Conservation (phyloP, 2,797 vertebrate genomes). For the Zenarchopterus dispar region DNA sequence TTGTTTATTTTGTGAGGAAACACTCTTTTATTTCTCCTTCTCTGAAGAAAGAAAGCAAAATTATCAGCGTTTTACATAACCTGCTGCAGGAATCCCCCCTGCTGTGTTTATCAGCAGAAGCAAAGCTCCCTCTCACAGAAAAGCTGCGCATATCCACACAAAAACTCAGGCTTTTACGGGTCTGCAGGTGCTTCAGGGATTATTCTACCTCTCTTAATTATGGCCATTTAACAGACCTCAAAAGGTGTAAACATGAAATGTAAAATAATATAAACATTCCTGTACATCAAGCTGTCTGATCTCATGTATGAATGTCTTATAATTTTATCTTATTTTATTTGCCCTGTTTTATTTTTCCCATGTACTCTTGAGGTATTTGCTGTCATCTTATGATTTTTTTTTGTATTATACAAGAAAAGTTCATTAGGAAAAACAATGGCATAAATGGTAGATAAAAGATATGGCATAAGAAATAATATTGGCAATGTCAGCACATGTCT, state of each 20-base stretch:
- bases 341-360: no score
- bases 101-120: conserved; percentile 24
- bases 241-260: not conserved
- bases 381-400: no score
- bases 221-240: not conserved
- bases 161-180: not conserved
- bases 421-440: no score
- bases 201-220: not conserved
- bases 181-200: not conserved
- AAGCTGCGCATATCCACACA: not conserved
- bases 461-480: no score
- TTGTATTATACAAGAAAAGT: no score
- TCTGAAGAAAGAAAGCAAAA: not conserved
- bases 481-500: no score
- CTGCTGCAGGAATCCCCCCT: conserved; percentile 5
- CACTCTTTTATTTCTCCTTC: not conserved
- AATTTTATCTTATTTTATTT: no score
- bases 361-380: no score
- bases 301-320: no score
- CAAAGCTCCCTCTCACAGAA: not conserved
- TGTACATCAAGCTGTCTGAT: no score
- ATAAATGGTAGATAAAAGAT: no score
- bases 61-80: conserved; percentile 2
- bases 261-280: not conserved
- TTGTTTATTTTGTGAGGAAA: not conserved